Evolutionary conservation across 2,888 invertebrate genomes (phyloP).

Genomic region (Andricus quercusramuli): DNA sequence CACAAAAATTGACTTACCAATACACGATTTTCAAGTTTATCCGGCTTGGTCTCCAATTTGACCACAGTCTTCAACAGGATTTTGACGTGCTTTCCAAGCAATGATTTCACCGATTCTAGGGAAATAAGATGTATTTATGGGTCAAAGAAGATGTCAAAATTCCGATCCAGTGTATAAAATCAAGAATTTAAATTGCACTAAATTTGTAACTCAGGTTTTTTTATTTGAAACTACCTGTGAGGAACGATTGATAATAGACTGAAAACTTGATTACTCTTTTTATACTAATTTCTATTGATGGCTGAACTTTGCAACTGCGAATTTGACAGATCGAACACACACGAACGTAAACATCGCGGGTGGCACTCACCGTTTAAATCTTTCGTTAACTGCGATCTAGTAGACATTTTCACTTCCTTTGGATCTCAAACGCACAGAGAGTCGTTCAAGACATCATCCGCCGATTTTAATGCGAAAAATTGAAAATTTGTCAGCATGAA

Average conservation of each 20-base stretch:
- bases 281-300: slow-evolving; percentile 25
- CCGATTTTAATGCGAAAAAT: slow-evolving; percentile 10
- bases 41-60: slow-evolving; percentile 95
- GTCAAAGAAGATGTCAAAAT: slow-evolving; percentile 31
- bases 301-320: slow-evolving; percentile 29
- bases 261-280: not conserved
- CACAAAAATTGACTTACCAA: slow-evolving; percentile 85
- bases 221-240: not conserved
- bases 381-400: slow-evolving; percentile 92
- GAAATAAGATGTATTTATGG: slow-evolving; percentile 73
- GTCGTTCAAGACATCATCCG: slow-evolving; percentile 63
- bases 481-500: slow-evolving; percentile 22
- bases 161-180: slow-evolving; percentile 9
- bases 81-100: slow-evolving; percentile 95
- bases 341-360: slow-evolving; percentile 55
- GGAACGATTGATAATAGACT: not conserved
- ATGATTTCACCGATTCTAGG: slow-evolving; percentile 94
- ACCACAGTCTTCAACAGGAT: slow-evolving; percentile 95
- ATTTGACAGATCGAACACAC: slow-evolving; percentile 41
- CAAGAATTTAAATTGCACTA: not conserved
- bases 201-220: slow-evolving; percentile 53
- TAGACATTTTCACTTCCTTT: slow-evolving; percentile 86
- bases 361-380: slow-evolving; percentile 88
- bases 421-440: slow-evolving; percentile 51
- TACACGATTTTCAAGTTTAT: slow-evolving; percentile 96